These are phyloP conservation scores for Dyspetes luteomarginatus DNA, from an alignment of 2,888 invertebrate genomes.

Conservation along the genomic window DNA sequence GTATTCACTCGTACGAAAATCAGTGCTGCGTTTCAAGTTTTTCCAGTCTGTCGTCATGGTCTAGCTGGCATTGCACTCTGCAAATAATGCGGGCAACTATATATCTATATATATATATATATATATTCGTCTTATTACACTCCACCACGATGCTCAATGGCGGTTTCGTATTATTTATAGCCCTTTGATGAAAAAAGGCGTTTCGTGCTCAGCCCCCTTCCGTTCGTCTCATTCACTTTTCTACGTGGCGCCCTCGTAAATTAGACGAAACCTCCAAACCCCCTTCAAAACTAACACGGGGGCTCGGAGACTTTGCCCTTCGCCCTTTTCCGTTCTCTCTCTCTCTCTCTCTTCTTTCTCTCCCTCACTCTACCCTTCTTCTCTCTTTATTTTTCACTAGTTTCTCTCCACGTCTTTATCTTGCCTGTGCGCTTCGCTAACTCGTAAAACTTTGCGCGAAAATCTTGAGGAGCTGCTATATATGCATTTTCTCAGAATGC, in stretches of 20 bases:
- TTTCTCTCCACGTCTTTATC: no score
- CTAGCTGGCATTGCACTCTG: not conserved
- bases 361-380: no score
- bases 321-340: not conserved
- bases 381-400: no score
- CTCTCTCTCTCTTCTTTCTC: constrained; percentile 17
- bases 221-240: constrained; percentile 44
- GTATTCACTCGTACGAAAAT: constrained; percentile 31
- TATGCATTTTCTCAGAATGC: constrained; percentile 21
- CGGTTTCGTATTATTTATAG: constrained; percentile 56
- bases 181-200: constrained; percentile 45
- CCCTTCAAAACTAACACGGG: constrained; percentile 29
- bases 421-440: no score
- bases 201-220: constrained; percentile 34
- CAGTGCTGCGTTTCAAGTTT: constrained; percentile 17
- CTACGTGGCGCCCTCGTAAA: constrained; percentile 65
- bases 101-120: not conserved
- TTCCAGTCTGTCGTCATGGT: constrained; percentile 13
- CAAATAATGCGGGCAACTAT: no score
- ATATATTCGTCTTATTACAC: constrained; percentile 14
- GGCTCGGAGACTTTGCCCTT: constrained; percentile 19
- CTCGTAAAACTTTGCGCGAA: constrained; percentile 25
- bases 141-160: constrained; percentile 22
- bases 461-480: constrained; percentile 3
- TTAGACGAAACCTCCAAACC: constrained; percentile 59